Evolutionary conservation across 1,140 invertebrate species (phyloP), one percentile per base, ranked within the genome.

Genomic region (Periplaneta americana): DNA sequence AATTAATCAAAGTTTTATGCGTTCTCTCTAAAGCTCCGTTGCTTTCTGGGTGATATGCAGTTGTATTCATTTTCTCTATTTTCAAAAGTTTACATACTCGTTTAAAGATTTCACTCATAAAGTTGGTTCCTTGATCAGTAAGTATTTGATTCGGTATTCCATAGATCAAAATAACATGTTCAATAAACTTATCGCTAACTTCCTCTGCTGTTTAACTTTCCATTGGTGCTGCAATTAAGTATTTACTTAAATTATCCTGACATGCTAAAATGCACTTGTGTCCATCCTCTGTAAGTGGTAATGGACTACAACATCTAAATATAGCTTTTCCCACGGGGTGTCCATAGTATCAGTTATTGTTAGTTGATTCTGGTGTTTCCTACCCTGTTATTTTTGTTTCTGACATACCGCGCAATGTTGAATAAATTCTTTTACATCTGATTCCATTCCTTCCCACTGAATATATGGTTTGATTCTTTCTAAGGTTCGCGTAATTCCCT

Each of bases 241-340:
- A 87, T 83, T 87, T 87, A 0, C 85, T 84, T 28, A 88, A 66
- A 28, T 84, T 78, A 80, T 86, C 85, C 80, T 87, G 85, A 36
- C 85, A 77, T 2, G 86, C 86, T 5, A 87, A 39, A 36, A 87
- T 84, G 81, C 83, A 87, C 81, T 85, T 85, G 78, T 86, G 86
- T 6, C 85, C 84, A 2, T 36, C n/a, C 18, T 82, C 76, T 6
- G 39, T 48, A 18, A 9, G 4, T 9, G 39, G 39, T 17, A 48
- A 48, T 9, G 39, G 39, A 2, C 36, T 0, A 87, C 84, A 0
- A 87, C 84, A 75, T 87, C 86, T 18, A 87, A 33, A 37, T 37
- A 74, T 75, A 75, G 33, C 33, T 82, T 83, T 9, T 85, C 82
- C 35, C 82, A 85, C 11, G 79, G 34, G 13, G 75, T 36, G 22